Evolutionary conservation across 2,797 vertebrate species (phyloP), one percentile per base, ranked within the genome.

Genomic region (Neomorphus geoffroyi): DNA sequence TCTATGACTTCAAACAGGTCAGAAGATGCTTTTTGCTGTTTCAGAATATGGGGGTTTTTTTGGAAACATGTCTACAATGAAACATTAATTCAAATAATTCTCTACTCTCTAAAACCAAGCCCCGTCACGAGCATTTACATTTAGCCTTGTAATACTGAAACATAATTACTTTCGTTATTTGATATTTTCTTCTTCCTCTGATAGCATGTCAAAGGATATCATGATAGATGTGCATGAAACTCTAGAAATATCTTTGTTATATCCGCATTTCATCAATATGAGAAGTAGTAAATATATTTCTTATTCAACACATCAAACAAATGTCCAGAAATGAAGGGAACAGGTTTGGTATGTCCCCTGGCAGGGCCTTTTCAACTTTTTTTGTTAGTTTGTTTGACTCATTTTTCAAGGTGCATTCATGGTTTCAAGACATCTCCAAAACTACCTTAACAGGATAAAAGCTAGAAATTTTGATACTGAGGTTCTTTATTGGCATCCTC

Each of bases 111-210:
- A 79, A 88, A 92, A 95, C 39, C 18, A 77, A 78, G 27, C 14
- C 17, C 22, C 10, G 10, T 39, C 13, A 2, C 53, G 35, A 95
- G 66, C 10, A 28, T 66, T 46, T 66, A 27, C 54, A 75, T 82
- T 88, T 64, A 78, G 26, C 69, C 46, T 66, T 86, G 28, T 74
- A 85, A 91, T 85, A 78, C 30, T 66, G 54, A 89, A 86, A 65
- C 75, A 80, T 41, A 77, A 85, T 62, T 88, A 61, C 54, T 90
- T 91, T 84, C 86, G 75, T 58, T 22, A 48, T 91, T 93, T 87
- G 22, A 39, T 80, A 83, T 74, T 93, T 95, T 88, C n/a, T 83
- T 94, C 75, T 75, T 74, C 77, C n/a, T 93, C 28, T 85, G 73
- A 90, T 66, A 86, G n/a, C 23, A 81, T 33, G 61, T 53, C 70